These are phyloP conservation scores for Irena cyanogastra DNA, from an alignment of 2,113 vertebrate genomes.

Conservation along the genomic window DNA sequence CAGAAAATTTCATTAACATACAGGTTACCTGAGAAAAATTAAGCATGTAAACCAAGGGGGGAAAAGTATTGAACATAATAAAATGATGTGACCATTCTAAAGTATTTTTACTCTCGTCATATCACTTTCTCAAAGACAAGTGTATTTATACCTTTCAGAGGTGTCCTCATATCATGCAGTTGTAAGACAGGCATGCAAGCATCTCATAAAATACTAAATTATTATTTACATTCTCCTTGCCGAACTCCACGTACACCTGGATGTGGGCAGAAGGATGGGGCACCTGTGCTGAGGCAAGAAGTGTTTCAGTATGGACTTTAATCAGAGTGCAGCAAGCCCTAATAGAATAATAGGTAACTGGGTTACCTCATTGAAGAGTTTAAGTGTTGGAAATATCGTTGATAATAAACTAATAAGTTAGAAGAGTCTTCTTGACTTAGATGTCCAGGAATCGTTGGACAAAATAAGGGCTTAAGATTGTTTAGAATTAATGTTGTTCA, in stretches of 20 bases:
- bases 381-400: background rate
- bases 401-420: slow-evolving; percentile 19
- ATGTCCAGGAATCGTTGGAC: slow-evolving; percentile 1
- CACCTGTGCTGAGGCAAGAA: background rate
- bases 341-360: background rate
- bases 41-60: background rate
- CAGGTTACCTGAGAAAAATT: background rate
- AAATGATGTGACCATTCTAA: background rate
- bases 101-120: background rate
- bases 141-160: background rate
- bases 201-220: background rate
- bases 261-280: background rate
- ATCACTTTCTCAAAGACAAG: background rate
- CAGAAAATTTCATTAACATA: background rate
- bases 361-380: slow-evolving; percentile 15
- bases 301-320: background rate
- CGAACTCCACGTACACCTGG: background rate
- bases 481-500: slow-evolving; percentile 28
- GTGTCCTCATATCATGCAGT: background rate
- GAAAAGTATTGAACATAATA: background rate
- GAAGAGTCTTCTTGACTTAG: background rate
- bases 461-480: slow-evolving; percentile 33
- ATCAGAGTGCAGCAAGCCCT: background rate
- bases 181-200: background rate
- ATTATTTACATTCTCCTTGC: background rate